Evolutionary conservation across 1,140 invertebrate species (phyloP).

Genomic region (Polypedilum vanderplanki): DNA sequence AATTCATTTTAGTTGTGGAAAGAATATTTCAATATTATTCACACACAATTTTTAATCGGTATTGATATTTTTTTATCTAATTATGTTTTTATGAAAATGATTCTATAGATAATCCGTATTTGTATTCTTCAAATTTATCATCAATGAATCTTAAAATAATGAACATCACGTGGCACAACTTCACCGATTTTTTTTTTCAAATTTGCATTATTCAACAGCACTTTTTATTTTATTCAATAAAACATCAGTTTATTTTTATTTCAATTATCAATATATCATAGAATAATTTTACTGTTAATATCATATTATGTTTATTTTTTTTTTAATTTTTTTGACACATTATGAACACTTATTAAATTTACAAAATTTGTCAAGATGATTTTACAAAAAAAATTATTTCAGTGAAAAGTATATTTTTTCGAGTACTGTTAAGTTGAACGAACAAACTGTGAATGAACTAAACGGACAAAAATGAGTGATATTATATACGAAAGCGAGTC

Average conservation of each 20-base stretch:
- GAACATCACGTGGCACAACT: not conserved
- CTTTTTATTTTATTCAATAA: not conserved
- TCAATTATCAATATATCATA: not conserved
- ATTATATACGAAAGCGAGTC: constrained; percentile 11
- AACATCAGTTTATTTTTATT: not conserved
- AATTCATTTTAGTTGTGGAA: too few species aligned
- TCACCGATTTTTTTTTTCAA: not conserved
- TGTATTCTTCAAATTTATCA: too few species aligned
- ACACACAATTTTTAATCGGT: too few species aligned
- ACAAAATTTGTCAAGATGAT: too few species aligned
- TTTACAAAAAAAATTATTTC: too few species aligned
- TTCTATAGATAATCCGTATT: too few species aligned
- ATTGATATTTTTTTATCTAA: too few species aligned
- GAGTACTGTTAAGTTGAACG: not conserved
- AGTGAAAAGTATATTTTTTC: too few species aligned
- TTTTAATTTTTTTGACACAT: not conserved
- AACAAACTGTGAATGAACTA: not conserved
- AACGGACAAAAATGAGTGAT: not conserved
- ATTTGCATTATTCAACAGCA: not conserved
- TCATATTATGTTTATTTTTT: not conserved
- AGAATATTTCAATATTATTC: too few species aligned
- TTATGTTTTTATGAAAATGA: too few species aligned
- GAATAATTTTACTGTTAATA: constrained; percentile 8
- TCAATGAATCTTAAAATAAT: too few species aligned
- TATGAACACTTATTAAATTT: not conserved